Evolutionary conservation across 1,140 invertebrate species (phyloP).

Genomic region (Pseudomyrmex flavicornis): DNA sequence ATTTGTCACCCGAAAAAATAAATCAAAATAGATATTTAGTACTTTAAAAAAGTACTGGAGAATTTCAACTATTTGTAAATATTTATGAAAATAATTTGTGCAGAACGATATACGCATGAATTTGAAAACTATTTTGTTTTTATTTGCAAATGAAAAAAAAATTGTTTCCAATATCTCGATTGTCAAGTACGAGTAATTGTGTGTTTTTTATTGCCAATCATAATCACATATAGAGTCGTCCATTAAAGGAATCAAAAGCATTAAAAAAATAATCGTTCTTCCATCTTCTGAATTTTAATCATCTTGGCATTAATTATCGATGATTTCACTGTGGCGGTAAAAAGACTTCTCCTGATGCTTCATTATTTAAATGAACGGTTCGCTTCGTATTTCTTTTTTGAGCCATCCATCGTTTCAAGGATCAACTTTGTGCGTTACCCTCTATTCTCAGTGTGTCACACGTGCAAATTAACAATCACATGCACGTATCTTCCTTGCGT

Average conservation of each 20-base stretch:
- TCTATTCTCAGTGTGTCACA: slow-evolving; percentile 8
- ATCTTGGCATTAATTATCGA: slow-evolving; percentile 42
- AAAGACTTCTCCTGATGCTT: background rate
- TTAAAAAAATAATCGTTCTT: slow-evolving; percentile 21
- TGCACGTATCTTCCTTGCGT: background rate
- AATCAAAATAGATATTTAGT: no score
- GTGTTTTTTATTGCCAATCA: background rate
- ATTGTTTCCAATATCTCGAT: background rate
- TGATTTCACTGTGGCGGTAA: slow-evolving; percentile 18
- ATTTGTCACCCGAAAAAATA: no score
- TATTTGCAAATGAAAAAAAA: no score
- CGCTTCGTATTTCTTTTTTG: background rate
- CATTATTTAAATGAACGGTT: slow-evolving; percentile 18
- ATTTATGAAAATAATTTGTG: no score
- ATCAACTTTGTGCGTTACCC: background rate
- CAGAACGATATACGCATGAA: no score
- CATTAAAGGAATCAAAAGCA: no score
- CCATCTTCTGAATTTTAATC: slow-evolving; percentile 29
- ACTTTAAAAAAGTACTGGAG: no score
- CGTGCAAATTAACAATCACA: background rate
- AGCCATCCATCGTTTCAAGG: background rate
- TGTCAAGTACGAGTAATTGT: background rate
- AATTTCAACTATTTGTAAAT: no score
- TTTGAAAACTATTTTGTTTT: no score
- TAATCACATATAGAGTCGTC: background rate